Evolutionary conservation across 2,888 invertebrate genomes (phyloP).

Genomic region (Drosophila fungiperda): DNA sequence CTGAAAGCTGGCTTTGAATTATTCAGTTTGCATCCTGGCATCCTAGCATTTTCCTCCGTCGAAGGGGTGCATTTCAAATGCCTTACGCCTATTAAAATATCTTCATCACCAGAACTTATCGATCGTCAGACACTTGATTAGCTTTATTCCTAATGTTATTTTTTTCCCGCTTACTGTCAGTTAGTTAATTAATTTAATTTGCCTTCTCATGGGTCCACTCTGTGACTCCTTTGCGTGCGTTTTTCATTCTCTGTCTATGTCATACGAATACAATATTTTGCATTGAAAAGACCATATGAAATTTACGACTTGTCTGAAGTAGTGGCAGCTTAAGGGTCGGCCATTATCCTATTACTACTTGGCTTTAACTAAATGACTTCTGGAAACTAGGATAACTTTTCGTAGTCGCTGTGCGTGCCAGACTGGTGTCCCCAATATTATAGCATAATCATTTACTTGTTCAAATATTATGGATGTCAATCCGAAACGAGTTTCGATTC

Average conservation of each 20-base stretch:
- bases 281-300: constrained; percentile 19
- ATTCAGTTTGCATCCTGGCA: constrained; percentile 34
- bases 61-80: constrained; percentile 31
- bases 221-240: constrained; percentile 24
- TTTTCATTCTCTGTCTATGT: background rate
- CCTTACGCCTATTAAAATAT: constrained; percentile 10
- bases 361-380: background rate
- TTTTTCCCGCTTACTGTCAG: constrained; percentile 20
- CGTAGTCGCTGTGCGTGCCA: constrained; percentile 21
- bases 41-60: constrained; percentile 6
- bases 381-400: constrained; percentile 5
- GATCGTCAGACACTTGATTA: constrained; percentile 13
- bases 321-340: constrained; percentile 32
- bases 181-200: constrained; percentile 58
- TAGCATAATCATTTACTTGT: background rate
- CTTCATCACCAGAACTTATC: background rate
- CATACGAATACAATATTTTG: constrained; percentile 6
- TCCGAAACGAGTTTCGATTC: background rate
- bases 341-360: constrained; percentile 8
- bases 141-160: background rate
- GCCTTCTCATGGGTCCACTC: constrained; percentile 59
- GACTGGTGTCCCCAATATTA: background rate
- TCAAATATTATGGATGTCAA: background rate
- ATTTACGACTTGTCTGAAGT: constrained; percentile 14
- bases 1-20: constrained; percentile 47